Evolutionary conservation across 2,113 vertebrate species (phyloP), one percentile per base, ranked within the genome.

Genomic region (Casuarius casuarius): DNA sequence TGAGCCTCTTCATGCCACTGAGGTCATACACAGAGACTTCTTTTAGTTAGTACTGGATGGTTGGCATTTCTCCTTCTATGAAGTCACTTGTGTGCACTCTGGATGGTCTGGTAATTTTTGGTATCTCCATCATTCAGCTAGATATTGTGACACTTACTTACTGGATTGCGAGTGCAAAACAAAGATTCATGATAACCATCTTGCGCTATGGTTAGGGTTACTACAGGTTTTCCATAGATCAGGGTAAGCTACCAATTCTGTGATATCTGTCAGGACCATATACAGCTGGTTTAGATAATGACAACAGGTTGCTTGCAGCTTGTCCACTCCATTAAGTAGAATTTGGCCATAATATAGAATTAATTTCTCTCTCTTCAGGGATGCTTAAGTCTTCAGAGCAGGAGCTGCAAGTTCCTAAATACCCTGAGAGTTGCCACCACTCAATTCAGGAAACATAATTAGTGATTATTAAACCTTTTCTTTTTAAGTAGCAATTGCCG

Each of bases 71-170:
- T 85, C 59, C 63, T 83, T 70, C 79, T 38, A 67, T 0, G 31
- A 3, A 77, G 51, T 22, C 49, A 31, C 46, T 83, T 92, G 90
- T 21, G 44, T 74, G 49, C 35, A 7, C 56, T 94, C 73, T 46
- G 91, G 85, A 81, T 96, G 92, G 67, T 88, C 90, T 88, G 46
- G 56, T 58, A 59, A 58, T 73, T 84, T 84, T 40, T 28, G 67
- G 10, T 7, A 1, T 49, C 63, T 68, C 54, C 1, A 0, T 52
- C 66, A 66, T 52, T 90, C 52, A n/a, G 46, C 80, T 89, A 63
- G 52, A 76, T 21, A 66, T 10, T 5, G 42, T 33, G 74, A 19
- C 62, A 29, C 67, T 84, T 23, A 13, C 61, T 70, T 23, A 13
- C 61, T 70, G 48, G 59, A 66, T 3, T 83, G 65, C 58, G 68